phyloP scores from a whole-genome alignment of 2,797 vertebrate species.

The Thamnophis elegans region DNA sequence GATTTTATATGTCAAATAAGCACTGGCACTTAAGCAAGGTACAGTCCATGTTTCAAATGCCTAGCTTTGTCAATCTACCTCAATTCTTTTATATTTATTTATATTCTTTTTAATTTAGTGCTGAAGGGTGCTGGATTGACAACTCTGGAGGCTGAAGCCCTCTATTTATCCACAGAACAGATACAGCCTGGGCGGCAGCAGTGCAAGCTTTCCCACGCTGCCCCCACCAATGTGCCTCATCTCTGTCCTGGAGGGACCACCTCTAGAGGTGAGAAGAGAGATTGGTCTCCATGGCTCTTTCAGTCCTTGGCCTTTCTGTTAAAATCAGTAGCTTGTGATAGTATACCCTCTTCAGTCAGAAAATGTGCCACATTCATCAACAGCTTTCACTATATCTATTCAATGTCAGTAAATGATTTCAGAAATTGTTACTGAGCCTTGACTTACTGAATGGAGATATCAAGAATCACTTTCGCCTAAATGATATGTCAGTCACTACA shows the following conservation, averaged over 20 bases:
- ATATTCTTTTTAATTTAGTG: constrained; percentile 74
- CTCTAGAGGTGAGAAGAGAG: constrained; percentile 74
- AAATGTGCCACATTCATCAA: constrained; percentile 23
- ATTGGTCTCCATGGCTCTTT: constrained; percentile 67
- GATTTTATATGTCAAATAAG: constrained; percentile 50
- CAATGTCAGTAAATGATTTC: constrained; percentile 22
- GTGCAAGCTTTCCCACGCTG: constrained; percentile 71
- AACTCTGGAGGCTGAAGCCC: constrained; percentile 72
- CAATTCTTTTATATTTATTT: constrained; percentile 66
- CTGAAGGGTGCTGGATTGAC: constrained; percentile 74
- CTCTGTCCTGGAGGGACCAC: constrained; percentile 73
- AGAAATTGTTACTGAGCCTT: background rate
- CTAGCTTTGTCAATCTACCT: constrained; percentile 63
- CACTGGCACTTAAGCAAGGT: constrained; percentile 56
- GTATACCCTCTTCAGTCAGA: constrained; percentile 38
- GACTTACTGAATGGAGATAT: background rate
- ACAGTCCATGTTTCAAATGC: constrained; percentile 46
- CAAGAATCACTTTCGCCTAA: constrained; percentile 1
- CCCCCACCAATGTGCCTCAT: constrained; percentile 72
- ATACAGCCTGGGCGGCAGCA: constrained; percentile 71
- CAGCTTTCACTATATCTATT: constrained; percentile 7
- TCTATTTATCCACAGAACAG: constrained; percentile 73
- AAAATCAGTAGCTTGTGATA: constrained; percentile 59
- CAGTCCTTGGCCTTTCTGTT: constrained; percentile 68
- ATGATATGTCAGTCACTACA: background rate